Evolutionary conservation across 2,888 invertebrate species (phyloP), one percentile per base, ranked within the genome.

Genomic region (Pycnomerus fuliginosus): DNA sequence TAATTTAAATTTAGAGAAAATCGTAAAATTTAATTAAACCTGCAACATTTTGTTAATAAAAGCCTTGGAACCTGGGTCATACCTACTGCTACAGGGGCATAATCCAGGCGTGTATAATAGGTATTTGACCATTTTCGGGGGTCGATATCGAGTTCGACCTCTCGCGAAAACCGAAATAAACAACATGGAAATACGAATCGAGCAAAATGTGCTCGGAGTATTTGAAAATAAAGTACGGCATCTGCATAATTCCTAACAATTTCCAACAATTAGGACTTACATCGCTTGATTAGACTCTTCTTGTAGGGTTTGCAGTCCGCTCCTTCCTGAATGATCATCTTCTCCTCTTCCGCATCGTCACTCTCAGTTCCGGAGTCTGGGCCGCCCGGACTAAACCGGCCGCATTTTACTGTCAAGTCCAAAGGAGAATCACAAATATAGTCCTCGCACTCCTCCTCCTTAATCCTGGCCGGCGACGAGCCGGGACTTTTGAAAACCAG

Each of bases 281-380:
- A 93, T 82, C 93, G 80, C 76, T 89, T 89, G 83, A 93, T 92
- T 65, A 93, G 83, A 66, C 85, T 90, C 74, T 93, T 93, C 80
- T 93, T 93, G 80, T 91, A 92, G 32, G 91, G 87, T 67, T 73
- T 72, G 48, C 68, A 70, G 47, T 72, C 72, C 27, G 75, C 78
- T 65, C 80, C 75, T 67, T 83, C 80, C 73, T 56, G 51, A 33
- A 58, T 38, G 46, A 63, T 10, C 10, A 10, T 57, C 47, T 60
- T 54, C 45, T 64, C 64, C 35, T 66, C 83, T 61, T 85, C 87
- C 48, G 88, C 87, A 71, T 90, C 90, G 57, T 90, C 90, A 46
- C 89, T 87, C 65, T 87, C 87, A 30, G 83, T 83, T 31, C 86
- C 87, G 58, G 87, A 87, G 72, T 87, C 71, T 73, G 70, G 62